phyloP scores from a whole-genome alignment of 2,113 vertebrate species.

The Leptodactylus fuscus region DNA sequence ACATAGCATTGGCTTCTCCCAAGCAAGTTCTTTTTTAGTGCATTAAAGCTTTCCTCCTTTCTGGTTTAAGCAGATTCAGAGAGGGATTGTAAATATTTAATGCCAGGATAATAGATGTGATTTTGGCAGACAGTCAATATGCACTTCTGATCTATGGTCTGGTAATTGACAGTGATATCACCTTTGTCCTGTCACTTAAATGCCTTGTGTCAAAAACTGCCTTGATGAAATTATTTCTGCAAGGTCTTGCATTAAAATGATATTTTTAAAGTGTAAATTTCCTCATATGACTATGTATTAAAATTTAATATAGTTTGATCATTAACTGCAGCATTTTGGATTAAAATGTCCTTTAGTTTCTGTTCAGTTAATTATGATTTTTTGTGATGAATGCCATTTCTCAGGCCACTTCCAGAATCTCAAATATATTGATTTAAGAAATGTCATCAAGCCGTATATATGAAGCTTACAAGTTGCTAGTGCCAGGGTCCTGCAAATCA shows the following conservation, averaged over 20 bases:
- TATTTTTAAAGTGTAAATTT: constrained; percentile 42
- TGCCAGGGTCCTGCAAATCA: no score
- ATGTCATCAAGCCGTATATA: background rate
- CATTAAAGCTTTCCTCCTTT: constrained; percentile 9
- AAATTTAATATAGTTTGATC: constrained; percentile 22
- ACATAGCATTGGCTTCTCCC: background rate
- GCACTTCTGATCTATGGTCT: constrained; percentile 51
- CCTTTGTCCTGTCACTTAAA: constrained; percentile 40
- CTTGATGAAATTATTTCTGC: constrained; percentile 20
- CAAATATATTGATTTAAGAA: background rate
- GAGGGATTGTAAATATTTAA: constrained; percentile 43
- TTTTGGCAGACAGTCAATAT: constrained; percentile 34
- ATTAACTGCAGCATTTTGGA: background rate
- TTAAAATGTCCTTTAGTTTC: constrained; percentile 21
- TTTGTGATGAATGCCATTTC: background rate
- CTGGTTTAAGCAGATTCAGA: constrained; percentile 5
- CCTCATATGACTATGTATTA: constrained; percentile 19
- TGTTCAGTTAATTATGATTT: constrained; percentile 1
- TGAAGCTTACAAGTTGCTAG: no score
- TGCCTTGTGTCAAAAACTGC: constrained; percentile 47
- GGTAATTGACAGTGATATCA: constrained; percentile 38
- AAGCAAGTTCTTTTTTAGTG: background rate
- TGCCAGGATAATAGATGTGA: constrained; percentile 37
- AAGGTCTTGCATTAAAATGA: constrained; percentile 14
- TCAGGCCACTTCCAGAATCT: background rate